Conservation (phyloP, 1,140 invertebrate species). For the Drosophila sp. region DNA sequence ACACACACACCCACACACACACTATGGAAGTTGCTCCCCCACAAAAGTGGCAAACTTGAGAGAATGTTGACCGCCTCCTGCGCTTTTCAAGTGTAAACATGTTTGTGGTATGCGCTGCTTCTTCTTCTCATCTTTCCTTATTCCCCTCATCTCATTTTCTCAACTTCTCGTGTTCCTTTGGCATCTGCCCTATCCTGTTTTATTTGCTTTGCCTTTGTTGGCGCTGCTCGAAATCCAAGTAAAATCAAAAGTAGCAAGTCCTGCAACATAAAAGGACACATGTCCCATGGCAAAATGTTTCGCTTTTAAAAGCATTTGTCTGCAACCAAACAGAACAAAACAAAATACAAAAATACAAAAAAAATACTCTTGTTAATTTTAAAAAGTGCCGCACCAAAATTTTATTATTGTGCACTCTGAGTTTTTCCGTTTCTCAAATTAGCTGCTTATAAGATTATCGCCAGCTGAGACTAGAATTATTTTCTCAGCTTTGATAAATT, state of each 20-base stretch:
- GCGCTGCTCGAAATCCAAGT: conserved; percentile 35
- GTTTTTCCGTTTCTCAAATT: conserved; percentile 28
- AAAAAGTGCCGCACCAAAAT: conserved; percentile 54
- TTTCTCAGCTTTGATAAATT: conserved; percentile 20
- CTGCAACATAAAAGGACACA: conserved; percentile 65
- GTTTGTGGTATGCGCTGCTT: conserved; percentile 26
- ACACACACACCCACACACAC: conserved; percentile 6
- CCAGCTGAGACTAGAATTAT: background rate
- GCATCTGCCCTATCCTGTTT: conserved; percentile 14
- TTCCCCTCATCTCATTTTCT: background rate
- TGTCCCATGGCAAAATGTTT: conserved; percentile 67
- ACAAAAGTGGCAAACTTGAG: conserved; percentile 65
- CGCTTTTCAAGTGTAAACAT: conserved; percentile 64
- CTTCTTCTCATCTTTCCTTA: background rate
- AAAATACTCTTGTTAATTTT: conserved; percentile 66
- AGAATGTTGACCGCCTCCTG: conserved; percentile 63
- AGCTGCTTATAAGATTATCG: conserved; percentile 36
- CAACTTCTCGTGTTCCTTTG: conserved; percentile 7
- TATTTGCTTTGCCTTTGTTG: conserved; percentile 51
- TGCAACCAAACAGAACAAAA: conserved; percentile 40
- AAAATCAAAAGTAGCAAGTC: conserved; percentile 63
- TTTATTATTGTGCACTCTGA: conserved; percentile 31
- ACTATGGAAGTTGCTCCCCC: conserved; percentile 10
- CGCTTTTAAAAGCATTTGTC: conserved; percentile 77
- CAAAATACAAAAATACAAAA: conserved; percentile 30